Conservation (phyloP, 1,140 invertebrate species). For the Heliconius melpomene region DNA sequence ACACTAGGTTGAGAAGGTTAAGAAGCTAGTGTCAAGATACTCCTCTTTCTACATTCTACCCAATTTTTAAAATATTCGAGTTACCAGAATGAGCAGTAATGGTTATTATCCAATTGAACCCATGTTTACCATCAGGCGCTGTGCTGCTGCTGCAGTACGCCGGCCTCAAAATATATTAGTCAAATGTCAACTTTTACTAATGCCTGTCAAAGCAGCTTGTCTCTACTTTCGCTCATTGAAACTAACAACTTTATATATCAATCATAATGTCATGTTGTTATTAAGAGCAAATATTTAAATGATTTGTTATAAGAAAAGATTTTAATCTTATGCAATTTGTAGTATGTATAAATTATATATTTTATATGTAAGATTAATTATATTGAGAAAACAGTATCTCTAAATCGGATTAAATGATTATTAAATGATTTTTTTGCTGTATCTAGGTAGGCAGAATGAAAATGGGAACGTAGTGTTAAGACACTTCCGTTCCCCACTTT, state of each 20-base stretch:
- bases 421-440: too few species aligned
- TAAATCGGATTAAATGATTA: too few species aligned
- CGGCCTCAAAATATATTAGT: not conserved
- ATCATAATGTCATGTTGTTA: slow-evolving; percentile 70
- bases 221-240: slow-evolving; percentile 2
- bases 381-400: too few species aligned
- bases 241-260: slow-evolving; percentile 39
- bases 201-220: not conserved
- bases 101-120: too few species aligned
- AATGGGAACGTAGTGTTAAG: not conserved
- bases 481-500: not conserved
- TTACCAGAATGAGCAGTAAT: too few species aligned
- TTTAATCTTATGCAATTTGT: slow-evolving; percentile 43
- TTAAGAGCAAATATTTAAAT: slow-evolving; percentile 68
- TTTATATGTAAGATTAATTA: not conserved
- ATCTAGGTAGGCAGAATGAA: not conserved
- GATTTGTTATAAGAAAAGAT: slow-evolving; percentile 43
- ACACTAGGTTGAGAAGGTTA: too few species aligned
- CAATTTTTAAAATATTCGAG: too few species aligned
- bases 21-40: too few species aligned
- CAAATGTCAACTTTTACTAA: slow-evolving; percentile 5
- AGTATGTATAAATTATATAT: not conserved
- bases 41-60: too few species aligned
- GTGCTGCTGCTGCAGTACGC: too few species aligned
- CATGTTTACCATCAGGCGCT: too few species aligned